phyloP scores from a whole-genome alignment of 2,888 invertebrate species.

The Protophormia terraenovae region DNA sequence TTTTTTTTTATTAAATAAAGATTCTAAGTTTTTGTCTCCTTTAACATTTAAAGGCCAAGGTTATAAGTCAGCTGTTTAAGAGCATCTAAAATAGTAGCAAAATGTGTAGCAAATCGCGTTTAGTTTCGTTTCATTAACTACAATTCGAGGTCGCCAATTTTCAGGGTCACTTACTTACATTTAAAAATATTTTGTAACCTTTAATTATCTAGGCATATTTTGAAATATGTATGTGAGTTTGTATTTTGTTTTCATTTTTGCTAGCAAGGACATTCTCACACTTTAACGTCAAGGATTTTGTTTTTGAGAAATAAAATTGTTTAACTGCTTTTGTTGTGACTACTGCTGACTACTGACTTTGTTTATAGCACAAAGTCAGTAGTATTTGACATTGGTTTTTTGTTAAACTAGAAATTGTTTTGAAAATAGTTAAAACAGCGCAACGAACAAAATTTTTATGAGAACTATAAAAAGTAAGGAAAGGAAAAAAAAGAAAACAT shows the following conservation, averaged over 20 bases:
- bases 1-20: background rate
- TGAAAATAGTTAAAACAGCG: background rate
- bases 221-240: background rate
- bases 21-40: background rate
- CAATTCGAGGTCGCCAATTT: constrained; percentile 32
- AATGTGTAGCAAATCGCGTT: constrained; percentile 61
- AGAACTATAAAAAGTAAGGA: background rate
- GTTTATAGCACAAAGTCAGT: background rate
- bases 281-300: constrained; percentile 42
- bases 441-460: constrained; percentile 8
- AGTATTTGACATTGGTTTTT: constrained; percentile 4
- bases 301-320: background rate
- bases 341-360: constrained; percentile 41
- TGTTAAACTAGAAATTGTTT: background rate
- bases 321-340: constrained; percentile 9
- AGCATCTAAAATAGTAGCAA: constrained; percentile 55
- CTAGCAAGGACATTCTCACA: constrained; percentile 52
- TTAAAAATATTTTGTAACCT: background rate
- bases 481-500: background rate
- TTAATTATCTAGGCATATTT: background rate
- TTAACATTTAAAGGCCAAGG: constrained; percentile 33
- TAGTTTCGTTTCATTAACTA: constrained; percentile 48
- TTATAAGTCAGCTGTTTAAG: constrained; percentile 34
- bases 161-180: background rate
- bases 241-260: background rate